Conservation (phyloP, 2,113 vertebrate species). For the Xiphophorus maculatus region DNA sequence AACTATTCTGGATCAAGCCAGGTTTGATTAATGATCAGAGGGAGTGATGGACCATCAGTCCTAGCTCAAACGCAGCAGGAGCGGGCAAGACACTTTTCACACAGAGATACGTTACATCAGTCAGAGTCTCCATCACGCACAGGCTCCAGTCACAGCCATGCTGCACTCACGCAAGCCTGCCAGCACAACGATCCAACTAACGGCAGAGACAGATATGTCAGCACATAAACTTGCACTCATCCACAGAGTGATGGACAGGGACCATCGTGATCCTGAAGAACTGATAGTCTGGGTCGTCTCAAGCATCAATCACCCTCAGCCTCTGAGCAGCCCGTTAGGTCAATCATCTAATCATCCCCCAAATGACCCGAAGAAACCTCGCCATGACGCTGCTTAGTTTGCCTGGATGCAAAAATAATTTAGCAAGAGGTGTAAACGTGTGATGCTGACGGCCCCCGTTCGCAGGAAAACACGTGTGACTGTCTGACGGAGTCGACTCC, state of each 20-base stretch:
- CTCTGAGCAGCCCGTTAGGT: slow-evolving; percentile 42
- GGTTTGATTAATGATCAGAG: slow-evolving; percentile 66
- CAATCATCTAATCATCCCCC: slow-evolving; percentile 45
- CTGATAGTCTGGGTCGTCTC: slow-evolving; percentile 56
- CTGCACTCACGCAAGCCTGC: slow-evolving; percentile 62
- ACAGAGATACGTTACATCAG: slow-evolving; percentile 57
- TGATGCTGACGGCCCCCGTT: neutral
- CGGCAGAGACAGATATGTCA: slow-evolving; percentile 31
- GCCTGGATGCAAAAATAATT: slow-evolving; percentile 1
- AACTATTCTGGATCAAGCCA: slow-evolving; percentile 24
- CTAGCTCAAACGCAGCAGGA: slow-evolving; percentile 61
- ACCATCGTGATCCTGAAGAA: slow-evolving; percentile 67
- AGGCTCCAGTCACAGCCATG: slow-evolving; percentile 35
- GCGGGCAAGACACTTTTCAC: slow-evolving; percentile 51
- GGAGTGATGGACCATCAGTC: slow-evolving; percentile 48
- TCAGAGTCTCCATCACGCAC: slow-evolving; percentile 51
- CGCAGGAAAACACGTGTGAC: slow-evolving; percentile 1
- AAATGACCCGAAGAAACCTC: slow-evolving; percentile 16
- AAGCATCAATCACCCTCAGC: slow-evolving; percentile 64
- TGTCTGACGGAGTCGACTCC: slow-evolving; percentile 23
- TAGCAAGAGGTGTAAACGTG: slow-evolving; percentile 2
- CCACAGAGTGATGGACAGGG: slow-evolving; percentile 64
- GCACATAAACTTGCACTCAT: slow-evolving; percentile 30
- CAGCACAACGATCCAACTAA: slow-evolving; percentile 43
- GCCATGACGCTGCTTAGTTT: slow-evolving; percentile 11